Conservation (phyloP, 1,140 invertebrate genomes). For the Temnothorax longispinosus region DNA sequence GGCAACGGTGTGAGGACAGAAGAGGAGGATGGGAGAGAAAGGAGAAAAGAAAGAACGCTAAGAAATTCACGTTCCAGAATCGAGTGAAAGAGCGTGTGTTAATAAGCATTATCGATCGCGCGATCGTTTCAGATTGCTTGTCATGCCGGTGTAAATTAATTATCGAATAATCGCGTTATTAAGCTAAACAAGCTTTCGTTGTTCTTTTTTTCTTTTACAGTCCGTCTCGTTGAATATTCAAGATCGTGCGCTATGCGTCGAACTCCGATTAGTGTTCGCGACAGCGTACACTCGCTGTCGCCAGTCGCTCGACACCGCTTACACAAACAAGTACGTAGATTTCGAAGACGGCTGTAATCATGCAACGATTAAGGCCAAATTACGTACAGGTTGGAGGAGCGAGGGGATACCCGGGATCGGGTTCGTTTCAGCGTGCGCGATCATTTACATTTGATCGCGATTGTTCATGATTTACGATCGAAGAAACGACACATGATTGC, state of each 20-base stretch:
- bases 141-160: conserved; percentile 2
- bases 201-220: background rate
- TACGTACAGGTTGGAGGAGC: conserved; percentile 48
- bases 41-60: conserved; percentile 57
- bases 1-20: background rate
- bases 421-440: conserved; percentile 11
- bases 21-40: conserved; percentile 27
- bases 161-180: conserved; percentile 18
- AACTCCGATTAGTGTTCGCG: conserved; percentile 3
- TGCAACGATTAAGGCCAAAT: conserved; percentile 57
- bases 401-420: conserved; percentile 41
- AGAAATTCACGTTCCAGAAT: conserved; percentile 42
- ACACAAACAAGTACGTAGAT: conserved; percentile 79
- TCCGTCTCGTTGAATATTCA: background rate
- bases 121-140: conserved; percentile 3
- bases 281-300: conserved; percentile 20
- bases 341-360: conserved; percentile 50
- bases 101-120: conserved; percentile 34
- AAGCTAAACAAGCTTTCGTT: conserved; percentile 1
- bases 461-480: background rate
- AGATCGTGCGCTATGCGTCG: background rate
- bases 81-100: conserved; percentile 35
- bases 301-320: conserved; percentile 58
- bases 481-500: background rate
- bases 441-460: conserved; percentile 26